Percentiles rank a stretch among this genome's conserved stretches.
Conservation (phyloP, 64 coral and sea anemone species). For the Dendronephthya gigantea region DNA sequence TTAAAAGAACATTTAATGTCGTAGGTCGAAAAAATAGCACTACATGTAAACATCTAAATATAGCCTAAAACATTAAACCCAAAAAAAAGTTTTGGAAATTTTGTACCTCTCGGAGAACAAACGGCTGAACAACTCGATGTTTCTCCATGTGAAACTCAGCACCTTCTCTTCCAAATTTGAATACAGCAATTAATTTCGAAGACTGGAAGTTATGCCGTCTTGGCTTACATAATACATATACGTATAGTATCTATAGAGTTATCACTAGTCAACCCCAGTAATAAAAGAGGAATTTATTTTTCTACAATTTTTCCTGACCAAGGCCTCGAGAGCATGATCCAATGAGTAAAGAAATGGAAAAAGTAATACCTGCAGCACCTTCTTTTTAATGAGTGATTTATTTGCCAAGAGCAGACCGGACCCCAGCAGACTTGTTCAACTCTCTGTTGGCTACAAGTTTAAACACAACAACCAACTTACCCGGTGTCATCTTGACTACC, state of each 20-base stretch:
- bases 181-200: too few relatives aligned
- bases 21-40: not conserved
- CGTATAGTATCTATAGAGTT: too few relatives aligned
- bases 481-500: slow-evolving; percentile 3
- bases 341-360: not conserved
- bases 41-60: not conserved
- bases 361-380: not conserved
- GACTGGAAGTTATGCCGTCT: too few relatives aligned
- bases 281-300: too few relatives aligned
- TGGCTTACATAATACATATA: too few relatives aligned
- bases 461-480: not conserved
- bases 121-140: not conserved
- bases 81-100: not conserved
- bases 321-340: too few relatives aligned
- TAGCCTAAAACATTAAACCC: not conserved
- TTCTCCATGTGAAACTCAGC: too few relatives aligned
- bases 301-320: too few relatives aligned
- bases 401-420: not conserved
- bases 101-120: not conserved
- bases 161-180: too few relatives aligned
- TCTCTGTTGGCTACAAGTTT: too few relatives aligned
- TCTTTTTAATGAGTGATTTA: not conserved
- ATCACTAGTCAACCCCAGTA: too few relatives aligned
- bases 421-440: not conserved
- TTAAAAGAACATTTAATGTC: not conserved